Evolutionary conservation across 2,113 vertebrate species (phyloP), one percentile per base, ranked within the genome.

Genomic region (Centropristis striata): DNA sequence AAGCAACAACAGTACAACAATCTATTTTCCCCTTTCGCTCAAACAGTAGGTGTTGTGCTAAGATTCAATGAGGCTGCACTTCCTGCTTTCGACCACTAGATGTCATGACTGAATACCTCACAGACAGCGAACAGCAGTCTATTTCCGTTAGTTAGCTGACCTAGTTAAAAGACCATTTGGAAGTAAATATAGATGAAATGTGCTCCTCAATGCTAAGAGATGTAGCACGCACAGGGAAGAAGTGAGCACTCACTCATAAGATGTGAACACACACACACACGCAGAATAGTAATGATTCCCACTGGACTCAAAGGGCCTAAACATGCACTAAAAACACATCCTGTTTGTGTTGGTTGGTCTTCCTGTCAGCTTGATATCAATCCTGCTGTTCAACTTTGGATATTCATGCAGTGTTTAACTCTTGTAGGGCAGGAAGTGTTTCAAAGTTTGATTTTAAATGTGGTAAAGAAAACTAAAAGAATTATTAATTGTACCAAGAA

Each of bases 151-250:
- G 81, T 90, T 89, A 90, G 84, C 70, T 95, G 94, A 94, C 94
- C 94, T 90, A 95, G 92, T 93, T 94, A 92, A 85, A 90, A 89
- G 76, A 87, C 67, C 85, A 82, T 92, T 93, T 90, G 81, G 54
- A 90, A 90, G 88, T 90, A 93, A 92, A 95, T 92, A 90, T 88
- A 92, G 88, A 90, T 89, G 72, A 89, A 83, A 91, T 86, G 68
- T 86, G 84, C 79, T 85, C 64, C 81, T 88, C 84, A 81, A 69
- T 83, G 73, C 68, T 80, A 78, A 80, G 60, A 85, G 80, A 85
- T 80, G 87, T 60, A 78, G 80, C 65, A 80, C 28, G 51, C 63
- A 80, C 54, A 70, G 60, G 50, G 57, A 77, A 68, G 36, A 66
- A 71, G 66, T 37, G 53, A 76, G 47, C 20, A 42, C 41, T 67